Conservation (phyloP, 2,113 vertebrate species). For the Channa maculata region DNA sequence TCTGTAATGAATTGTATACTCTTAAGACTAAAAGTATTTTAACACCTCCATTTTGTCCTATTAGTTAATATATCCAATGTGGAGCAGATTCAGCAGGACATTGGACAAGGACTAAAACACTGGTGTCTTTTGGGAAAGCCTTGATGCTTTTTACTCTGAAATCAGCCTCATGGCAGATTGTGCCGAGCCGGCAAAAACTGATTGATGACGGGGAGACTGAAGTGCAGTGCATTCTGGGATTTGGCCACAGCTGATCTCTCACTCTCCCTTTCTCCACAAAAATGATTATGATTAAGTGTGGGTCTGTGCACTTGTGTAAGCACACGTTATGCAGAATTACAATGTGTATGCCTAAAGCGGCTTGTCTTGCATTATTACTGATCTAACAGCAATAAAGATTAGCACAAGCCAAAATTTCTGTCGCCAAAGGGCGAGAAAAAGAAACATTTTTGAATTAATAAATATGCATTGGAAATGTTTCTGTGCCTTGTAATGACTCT, state of each 20-base stretch:
- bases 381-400: slow-evolving; percentile 31
- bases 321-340: slow-evolving; percentile 43
- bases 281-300: slow-evolving; percentile 67
- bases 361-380: slow-evolving; percentile 38
- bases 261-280: slow-evolving; percentile 62
- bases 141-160: slow-evolving; percentile 40
- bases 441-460: not conserved
- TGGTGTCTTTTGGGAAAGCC: slow-evolving; percentile 29
- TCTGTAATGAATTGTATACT: not conserved
- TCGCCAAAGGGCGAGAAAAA: not conserved
- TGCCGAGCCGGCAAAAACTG: slow-evolving; percentile 58
- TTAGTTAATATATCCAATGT: not conserved
- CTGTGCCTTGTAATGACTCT: not conserved
- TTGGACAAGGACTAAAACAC: slow-evolving; percentile 12
- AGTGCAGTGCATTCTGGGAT: slow-evolving; percentile 76
- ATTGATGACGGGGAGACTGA: slow-evolving; percentile 67
- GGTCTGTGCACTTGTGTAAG: slow-evolving; percentile 10
- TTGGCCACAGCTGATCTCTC: slow-evolving; percentile 70
- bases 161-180: slow-evolving; percentile 68
- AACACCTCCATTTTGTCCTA: not conserved
- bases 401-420: slow-evolving; percentile 2
- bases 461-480: not conserved
- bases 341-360: slow-evolving; percentile 38
- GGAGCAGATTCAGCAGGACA: slow-evolving; percentile 24
- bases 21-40: not conserved